Evolutionary conservation across 2,888 invertebrate genomes (phyloP).

Genomic region (Sarcophaga variegata): DNA sequence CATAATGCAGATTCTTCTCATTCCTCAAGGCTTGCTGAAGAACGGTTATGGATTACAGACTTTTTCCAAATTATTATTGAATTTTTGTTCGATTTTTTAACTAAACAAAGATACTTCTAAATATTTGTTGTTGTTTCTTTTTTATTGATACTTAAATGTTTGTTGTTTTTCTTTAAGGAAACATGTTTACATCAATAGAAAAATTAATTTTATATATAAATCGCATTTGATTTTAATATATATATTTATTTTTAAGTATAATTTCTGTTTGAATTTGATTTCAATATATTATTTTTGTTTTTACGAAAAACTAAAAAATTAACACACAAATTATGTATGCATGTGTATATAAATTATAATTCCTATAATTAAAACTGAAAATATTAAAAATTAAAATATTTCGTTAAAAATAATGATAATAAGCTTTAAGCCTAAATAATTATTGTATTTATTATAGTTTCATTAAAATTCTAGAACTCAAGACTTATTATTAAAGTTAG

Average conservation of each 20-base stretch:
- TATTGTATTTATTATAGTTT: constrained; percentile 35
- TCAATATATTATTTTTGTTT: constrained; percentile 39
- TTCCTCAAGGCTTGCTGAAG: too few species aligned
- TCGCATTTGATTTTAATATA: constrained; percentile 49
- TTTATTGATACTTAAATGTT: constrained; percentile 65
- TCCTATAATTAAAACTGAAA: constrained; percentile 12
- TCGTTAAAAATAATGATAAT: constrained; percentile 15
- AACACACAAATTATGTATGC: constrained; percentile 10
- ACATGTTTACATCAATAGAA: constrained; percentile 70
- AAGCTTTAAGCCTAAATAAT: constrained; percentile 63
- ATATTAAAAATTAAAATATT: neutral
- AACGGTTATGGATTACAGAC: too few species aligned
- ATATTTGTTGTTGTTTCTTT: constrained; percentile 45
- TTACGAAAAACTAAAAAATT: constrained; percentile 55
- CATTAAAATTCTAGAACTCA: constrained; percentile 15
- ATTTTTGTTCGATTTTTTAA: neutral
- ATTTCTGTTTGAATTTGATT: constrained; percentile 58
- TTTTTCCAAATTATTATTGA: neutral
- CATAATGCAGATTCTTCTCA: too few species aligned
- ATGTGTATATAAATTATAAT: constrained; percentile 51
- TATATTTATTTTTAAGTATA: constrained; percentile 51
- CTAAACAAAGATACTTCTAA: neutral
- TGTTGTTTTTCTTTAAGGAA: constrained; percentile 63
- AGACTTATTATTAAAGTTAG: constrained; percentile 11
- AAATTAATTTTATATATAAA: constrained; percentile 60